Evolutionary conservation across 2,797 vertebrate species (phyloP), one percentile per base, ranked within the genome.

Genomic region (Rhabdomys pumilio): DNA sequence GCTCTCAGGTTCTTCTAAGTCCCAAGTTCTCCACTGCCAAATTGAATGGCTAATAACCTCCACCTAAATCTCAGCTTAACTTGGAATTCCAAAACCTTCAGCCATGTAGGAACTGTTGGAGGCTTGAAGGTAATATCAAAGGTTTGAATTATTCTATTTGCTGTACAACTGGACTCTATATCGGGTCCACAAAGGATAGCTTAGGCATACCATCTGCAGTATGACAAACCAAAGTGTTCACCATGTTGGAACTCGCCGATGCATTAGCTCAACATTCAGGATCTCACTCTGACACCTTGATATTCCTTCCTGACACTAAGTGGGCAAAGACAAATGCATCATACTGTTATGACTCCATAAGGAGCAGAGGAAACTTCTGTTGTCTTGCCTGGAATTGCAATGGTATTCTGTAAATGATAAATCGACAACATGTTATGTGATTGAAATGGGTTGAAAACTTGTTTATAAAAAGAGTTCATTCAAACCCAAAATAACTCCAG

Each of bases 381-480:
- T 90, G 38, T 89, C 82, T 93, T 91, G 50, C 26, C 53, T 92
- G 72, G 44, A 47, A 89, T 93, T 93, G 82, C 63, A 47, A 77
- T 55, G 89, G 7, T 86, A 77, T 95, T 96, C 93, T 95, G 72
- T 89, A 92, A 89, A 87, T 2, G 0, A 84, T 83, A 86, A 92
- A 96, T 44, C 72, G 24, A 41, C 67, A 88, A 57, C 26, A 57
- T 41, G 19, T 50, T 77, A 83, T 55, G 73, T 57, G 92, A 76
- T 55, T 92, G 88, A 55, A 93, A 83, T 80, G 73, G 90, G 83
- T 91, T 84, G 90, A 19, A 93, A 92, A 9, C 69, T 95, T 93
- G 75, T 80, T 93, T 97, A 89, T 76, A 83, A 81, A 76, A 80
- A 90, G 93, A 80, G 97, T 85, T 93, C 87, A 95, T 92, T 97